These are phyloP conservation scores for Macropus fuliginosus DNA, from an alignment of 2,797 vertebrate species.

Conservation along the genomic window DNA sequence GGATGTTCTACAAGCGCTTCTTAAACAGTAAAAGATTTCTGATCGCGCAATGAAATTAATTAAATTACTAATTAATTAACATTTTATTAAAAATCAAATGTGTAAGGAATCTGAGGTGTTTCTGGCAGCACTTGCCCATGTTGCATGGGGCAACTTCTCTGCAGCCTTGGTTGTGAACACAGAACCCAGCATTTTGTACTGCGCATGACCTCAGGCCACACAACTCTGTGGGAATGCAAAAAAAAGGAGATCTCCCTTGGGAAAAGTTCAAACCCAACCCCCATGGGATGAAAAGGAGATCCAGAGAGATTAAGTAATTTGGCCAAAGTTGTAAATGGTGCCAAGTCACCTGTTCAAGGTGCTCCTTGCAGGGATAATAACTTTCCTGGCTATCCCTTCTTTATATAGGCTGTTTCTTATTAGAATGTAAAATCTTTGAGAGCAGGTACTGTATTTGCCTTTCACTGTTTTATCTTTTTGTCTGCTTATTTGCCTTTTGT, in stretches of 20 bases:
- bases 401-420: neutral
- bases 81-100: too few species aligned
- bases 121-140: too few species aligned
- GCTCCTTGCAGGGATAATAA: neutral
- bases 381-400: neutral
- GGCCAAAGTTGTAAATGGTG: neutral
- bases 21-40: too few species aligned
- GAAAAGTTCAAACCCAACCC: neutral
- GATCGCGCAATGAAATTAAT: too few species aligned
- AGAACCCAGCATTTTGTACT: too few species aligned
- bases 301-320: neutral
- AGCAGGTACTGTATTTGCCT: neutral
- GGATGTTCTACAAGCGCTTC: neutral
- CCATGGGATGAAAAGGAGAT: neutral
- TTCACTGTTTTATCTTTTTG: neutral
- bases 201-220: too few species aligned
- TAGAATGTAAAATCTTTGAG: neutral
- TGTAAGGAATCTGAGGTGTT: too few species aligned
- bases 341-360: neutral
- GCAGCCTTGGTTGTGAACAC: too few species aligned
- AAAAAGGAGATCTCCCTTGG: too few species aligned
- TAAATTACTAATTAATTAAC: too few species aligned
- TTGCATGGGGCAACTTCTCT: too few species aligned
- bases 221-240: too few species aligned
- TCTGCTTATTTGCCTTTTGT: neutral